These are phyloP conservation scores for Cybosia mesomella DNA, from an alignment of 2,888 invertebrate genomes.

Conservation along the genomic window DNA sequence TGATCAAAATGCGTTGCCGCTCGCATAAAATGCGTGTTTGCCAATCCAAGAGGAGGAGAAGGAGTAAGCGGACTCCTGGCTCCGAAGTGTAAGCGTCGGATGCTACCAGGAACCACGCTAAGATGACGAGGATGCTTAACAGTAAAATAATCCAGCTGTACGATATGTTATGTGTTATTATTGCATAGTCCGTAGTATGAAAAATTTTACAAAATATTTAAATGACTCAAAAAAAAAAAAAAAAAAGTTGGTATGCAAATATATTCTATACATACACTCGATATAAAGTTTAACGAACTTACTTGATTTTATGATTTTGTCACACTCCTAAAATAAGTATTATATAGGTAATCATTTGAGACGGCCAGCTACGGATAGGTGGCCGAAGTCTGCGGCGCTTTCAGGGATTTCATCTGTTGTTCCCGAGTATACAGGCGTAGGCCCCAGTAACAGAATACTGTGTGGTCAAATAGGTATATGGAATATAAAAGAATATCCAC, in stretches of 20 bases:
- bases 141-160: not conserved
- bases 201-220: not conserved
- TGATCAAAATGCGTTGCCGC: too few relatives aligned
- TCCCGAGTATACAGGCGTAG: too few relatives aligned
- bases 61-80: too few relatives aligned
- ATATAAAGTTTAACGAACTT: constrained; percentile 6
- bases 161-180: not conserved
- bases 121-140: too few relatives aligned
- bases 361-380: not conserved
- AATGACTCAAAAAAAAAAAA: constrained; percentile 1
- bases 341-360: not conserved
- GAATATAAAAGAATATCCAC: too few relatives aligned
- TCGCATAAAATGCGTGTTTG: too few relatives aligned
- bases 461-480: too few relatives aligned
- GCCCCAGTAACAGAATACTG: too few relatives aligned
- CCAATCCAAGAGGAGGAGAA: too few relatives aligned
- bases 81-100: too few relatives aligned
- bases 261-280: not conserved
- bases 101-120: too few relatives aligned
- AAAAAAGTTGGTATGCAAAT: constrained; percentile 6
- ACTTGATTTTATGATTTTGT: not conserved
- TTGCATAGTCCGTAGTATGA: not conserved
- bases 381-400: not conserved
- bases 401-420: not conserved
- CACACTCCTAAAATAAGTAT: constrained; percentile 2